phyloP scores from a whole-genome alignment of 2,888 invertebrate species.

The Lochmaea crataegi region DNA sequence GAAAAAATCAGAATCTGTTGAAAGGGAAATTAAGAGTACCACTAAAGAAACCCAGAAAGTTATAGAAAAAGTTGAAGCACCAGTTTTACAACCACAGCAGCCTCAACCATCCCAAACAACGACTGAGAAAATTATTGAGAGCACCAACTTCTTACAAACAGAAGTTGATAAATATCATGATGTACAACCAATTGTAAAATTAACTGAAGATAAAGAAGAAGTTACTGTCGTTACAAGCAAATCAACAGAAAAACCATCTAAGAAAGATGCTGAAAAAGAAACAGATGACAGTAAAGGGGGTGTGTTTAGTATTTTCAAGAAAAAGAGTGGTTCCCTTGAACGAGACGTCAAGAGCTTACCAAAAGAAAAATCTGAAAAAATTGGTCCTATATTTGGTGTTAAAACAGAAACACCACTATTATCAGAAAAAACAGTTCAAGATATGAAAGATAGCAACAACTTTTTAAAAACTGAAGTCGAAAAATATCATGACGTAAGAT shows the following conservation, averaged over 20 bases:
- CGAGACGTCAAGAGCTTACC: slow-evolving; percentile 19
- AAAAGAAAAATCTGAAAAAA: slow-evolving; percentile 3
- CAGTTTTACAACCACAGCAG: too few species aligned
- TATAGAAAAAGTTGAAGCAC: too few species aligned
- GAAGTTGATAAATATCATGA: slow-evolving; percentile 44
- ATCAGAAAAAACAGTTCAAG: slow-evolving; percentile 33
- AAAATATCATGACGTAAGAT: slow-evolving; percentile 46
- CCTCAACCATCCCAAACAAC: too few species aligned
- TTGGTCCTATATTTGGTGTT: slow-evolving; percentile 3
- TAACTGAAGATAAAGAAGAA: too few species aligned
- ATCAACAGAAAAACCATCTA: slow-evolving; percentile 20
- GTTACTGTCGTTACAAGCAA: not conserved
- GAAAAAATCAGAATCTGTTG: slow-evolving; percentile 8
- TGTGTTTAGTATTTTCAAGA: slow-evolving; percentile 39
- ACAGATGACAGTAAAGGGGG: slow-evolving; percentile 14
- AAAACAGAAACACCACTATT: slow-evolving; percentile 9
- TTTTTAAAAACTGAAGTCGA: slow-evolving; percentile 39
- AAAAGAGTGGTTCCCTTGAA: slow-evolving; percentile 34
- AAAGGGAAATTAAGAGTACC: too few species aligned
- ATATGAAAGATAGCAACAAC: slow-evolving; percentile 3
- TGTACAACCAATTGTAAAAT: slow-evolving; percentile 17
- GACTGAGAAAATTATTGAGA: too few species aligned
- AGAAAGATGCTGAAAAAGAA: slow-evolving; percentile 22
- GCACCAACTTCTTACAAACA: too few species aligned
- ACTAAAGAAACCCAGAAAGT: too few species aligned